Evolutionary conservation across 2,888 invertebrate species (phyloP), one percentile per base, ranked within the genome.

Genomic region (Caenorhabditis angaria): DNA sequence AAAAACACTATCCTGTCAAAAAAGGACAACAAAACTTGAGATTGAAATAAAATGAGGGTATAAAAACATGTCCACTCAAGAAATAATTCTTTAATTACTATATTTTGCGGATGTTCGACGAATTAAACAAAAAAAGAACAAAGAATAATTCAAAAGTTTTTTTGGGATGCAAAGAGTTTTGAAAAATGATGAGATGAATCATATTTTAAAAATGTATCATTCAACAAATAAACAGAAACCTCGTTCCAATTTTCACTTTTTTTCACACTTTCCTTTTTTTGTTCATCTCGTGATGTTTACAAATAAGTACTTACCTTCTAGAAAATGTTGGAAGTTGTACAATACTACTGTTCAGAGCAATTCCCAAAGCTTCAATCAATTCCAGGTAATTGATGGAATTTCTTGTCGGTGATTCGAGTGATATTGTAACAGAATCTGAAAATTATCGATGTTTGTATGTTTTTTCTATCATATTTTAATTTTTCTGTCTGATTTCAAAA

Each of bases 361-460:
- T 53, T 18, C 71, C 66, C 22, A 71, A 48, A 1, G 58, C 60
- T 35, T 67, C 63, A 20, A 71, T n/a, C 25, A 71, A 35, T 41
- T 71, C 66, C 14, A 47, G 57, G 62, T 71, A 71, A 29, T 65
- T 66, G 27, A 63, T 63, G 4, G 66, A 51, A 18, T 41, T 61
- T 10, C 63, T 28, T 0, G 66, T 66, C 24, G 66, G 57, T 12
- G 71, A 71, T n/a, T 71, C 66, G 12, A 66, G 28, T 20, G 59
- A 55, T 27, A 70, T 60, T 1, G 65, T 62, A 51, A 70, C 56
- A 1, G 54, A 54, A 27, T 54, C 54, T 24, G 24, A 5, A 24
- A 24, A 51, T n/a, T n/a, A n/a, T n/a, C n/a, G n/a, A 18, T 22
- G 51, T 12, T 48, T 48, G 5, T 5, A 32, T 5, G 5, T 32